These are phyloP conservation scores for Drosophila kepulauana DNA, from an alignment of 1,140 invertebrate genomes.

Conservation along the genomic window DNA sequence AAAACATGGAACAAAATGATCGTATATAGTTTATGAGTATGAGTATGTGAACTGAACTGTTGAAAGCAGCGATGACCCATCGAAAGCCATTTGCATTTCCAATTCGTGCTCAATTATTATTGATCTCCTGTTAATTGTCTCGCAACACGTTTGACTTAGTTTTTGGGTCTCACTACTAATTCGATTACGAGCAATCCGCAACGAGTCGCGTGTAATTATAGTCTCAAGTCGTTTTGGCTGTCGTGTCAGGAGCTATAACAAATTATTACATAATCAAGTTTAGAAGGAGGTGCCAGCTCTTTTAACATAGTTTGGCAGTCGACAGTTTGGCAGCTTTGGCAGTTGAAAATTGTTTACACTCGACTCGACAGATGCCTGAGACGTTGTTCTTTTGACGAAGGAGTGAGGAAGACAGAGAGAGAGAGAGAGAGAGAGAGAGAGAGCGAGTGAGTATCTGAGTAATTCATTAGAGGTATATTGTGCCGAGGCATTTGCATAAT, in stretches of 20 bases:
- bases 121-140: constrained; percentile 57
- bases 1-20: constrained; percentile 50
- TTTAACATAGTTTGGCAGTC: not conserved
- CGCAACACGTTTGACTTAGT: constrained; percentile 24
- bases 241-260: constrained; percentile 57
- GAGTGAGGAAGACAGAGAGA: not conserved
- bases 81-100: constrained; percentile 13
- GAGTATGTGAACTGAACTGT: constrained; percentile 36
- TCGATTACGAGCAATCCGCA: constrained; percentile 48
- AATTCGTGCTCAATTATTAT: constrained; percentile 58
- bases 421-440: not conserved
- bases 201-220: constrained; percentile 44
- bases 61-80: constrained; percentile 39
- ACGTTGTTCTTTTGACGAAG: not conserved
- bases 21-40: constrained; percentile 71
- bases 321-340: constrained; percentile 15
- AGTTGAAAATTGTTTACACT: constrained; percentile 23
- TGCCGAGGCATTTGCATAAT: constrained; percentile 76
- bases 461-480: constrained; percentile 81
- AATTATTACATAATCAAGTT: constrained; percentile 76
- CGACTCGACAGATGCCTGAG: not conserved
- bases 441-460: constrained; percentile 44
- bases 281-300: constrained; percentile 20
- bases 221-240: not conserved
- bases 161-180: constrained; percentile 47